A percentile compares a stretch with the other conserved stretches of the same genome.
Evolutionary conservation across 1,140 invertebrate species (phyloP).

Genomic region (Zaprionus lachaisei): DNA sequence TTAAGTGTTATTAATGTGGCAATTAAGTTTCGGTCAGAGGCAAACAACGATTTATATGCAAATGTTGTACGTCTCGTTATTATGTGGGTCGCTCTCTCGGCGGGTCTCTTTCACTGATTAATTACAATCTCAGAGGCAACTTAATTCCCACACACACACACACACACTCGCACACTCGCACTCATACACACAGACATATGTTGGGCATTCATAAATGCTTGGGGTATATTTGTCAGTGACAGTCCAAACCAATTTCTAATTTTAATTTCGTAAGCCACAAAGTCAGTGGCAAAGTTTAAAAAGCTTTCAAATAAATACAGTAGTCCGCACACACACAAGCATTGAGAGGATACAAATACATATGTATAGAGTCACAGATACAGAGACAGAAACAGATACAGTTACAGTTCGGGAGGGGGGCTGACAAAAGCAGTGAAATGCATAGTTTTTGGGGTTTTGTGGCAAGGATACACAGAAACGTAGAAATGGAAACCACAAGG

Average conservation of each 20-base stretch:
- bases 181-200: slow-evolving; percentile 13
- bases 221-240: slow-evolving; percentile 55
- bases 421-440: slow-evolving; percentile 76
- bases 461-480: slow-evolving; percentile 50
- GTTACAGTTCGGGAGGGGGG: slow-evolving; percentile 7
- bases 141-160: slow-evolving; percentile 48
- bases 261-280: slow-evolving; percentile 83
- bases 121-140: slow-evolving; percentile 73
- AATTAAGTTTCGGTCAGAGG: slow-evolving; percentile 66
- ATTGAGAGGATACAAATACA: neutral
- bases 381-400: slow-evolving; percentile 20
- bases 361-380: neutral
- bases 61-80: slow-evolving; percentile 49
- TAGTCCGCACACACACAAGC: slow-evolving; percentile 43
- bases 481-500: slow-evolving; percentile 72
- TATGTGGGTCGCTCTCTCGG: slow-evolving; percentile 46
- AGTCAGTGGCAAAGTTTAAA: slow-evolving; percentile 80
- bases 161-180: neutral
- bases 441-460: slow-evolving; percentile 79
- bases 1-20: slow-evolving; percentile 78
- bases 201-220: slow-evolving; percentile 49
- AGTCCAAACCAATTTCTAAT: slow-evolving; percentile 79
- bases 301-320: slow-evolving; percentile 82
- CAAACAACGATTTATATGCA: slow-evolving; percentile 79
- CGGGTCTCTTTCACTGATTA: slow-evolving; percentile 65